Conservation (phyloP, 2,888 invertebrate genomes). For the Synanthedon myopaeformis region DNA sequence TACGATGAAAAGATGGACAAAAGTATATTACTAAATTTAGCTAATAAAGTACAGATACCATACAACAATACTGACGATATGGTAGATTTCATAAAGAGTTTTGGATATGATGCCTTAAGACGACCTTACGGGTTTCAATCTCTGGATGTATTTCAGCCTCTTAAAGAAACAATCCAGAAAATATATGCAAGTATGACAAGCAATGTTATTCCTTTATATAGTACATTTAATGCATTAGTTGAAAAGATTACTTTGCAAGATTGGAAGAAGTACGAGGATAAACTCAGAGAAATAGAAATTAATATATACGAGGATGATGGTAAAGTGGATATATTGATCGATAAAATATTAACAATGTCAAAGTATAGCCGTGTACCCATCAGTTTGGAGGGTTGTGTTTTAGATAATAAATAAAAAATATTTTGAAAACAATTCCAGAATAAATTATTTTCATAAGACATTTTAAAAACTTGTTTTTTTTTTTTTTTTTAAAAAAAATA, state of each 20-base stretch:
- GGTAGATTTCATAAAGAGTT: neutral
- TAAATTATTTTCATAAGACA: no score
- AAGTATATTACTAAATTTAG: constrained; percentile 2
- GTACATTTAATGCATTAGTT: neutral
- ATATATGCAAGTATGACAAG: no score
- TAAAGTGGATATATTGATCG: constrained; percentile 4
- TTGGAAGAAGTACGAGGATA: constrained; percentile 1
- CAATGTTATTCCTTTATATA: no score
- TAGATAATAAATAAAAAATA: no score
- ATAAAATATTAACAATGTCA: constrained; percentile 2
- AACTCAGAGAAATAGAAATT: neutral
- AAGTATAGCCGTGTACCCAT: constrained; percentile 3
- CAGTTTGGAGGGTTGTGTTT: no score
- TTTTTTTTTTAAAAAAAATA: no score
- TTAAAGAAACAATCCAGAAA: no score
- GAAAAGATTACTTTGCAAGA: neutral
- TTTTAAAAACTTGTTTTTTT: no score
- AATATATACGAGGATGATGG: constrained; percentile 1
- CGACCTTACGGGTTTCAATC: neutral
- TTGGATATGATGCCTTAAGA: neutral
- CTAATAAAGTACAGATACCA: neutral
- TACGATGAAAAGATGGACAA: constrained; percentile 1
- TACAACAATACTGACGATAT: neutral
- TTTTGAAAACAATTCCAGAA: no score
- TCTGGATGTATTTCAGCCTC: neutral